These are phyloP conservation scores for Stictocephala bisonia DNA, from an alignment of 2,888 invertebrate genomes.

Conservation along the genomic window DNA sequence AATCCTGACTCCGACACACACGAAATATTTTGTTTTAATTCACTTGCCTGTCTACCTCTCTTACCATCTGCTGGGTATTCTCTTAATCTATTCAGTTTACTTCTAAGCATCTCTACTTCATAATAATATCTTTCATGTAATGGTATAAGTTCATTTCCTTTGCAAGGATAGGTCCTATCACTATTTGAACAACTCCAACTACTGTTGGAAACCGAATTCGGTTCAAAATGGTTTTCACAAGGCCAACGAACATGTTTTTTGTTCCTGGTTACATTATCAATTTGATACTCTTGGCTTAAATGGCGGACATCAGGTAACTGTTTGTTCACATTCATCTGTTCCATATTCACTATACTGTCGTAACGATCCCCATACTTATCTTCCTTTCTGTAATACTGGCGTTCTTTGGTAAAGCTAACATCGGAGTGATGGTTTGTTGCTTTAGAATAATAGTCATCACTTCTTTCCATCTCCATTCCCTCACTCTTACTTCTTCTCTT, in stretches of 20 bases:
- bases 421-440: conserved; percentile 25
- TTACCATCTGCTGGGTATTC: conserved; percentile 46
- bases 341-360: not conserved
- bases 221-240: conserved; percentile 42
- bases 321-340: conserved; percentile 14
- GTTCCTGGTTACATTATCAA: not conserved
- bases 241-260: conserved; percentile 5
- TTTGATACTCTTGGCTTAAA: not conserved
- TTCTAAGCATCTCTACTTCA: conserved; percentile 58
- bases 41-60: conserved; percentile 21
- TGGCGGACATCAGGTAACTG: not conserved
- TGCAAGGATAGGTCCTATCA: not conserved
- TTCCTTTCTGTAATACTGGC: conserved; percentile 13
- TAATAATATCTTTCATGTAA: conserved; percentile 57
- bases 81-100: conserved; percentile 54
- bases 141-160: conserved; percentile 39
- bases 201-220: not conserved
- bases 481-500: conserved; percentile 46
- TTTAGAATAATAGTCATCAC: conserved; percentile 32
- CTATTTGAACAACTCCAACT: conserved; percentile 15
- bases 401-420: conserved; percentile 9
- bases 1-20: conserved; percentile 15
- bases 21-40: conserved; percentile 3
- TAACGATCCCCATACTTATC: conserved; percentile 1
- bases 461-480: conserved; percentile 43